phyloP scores from a whole-genome alignment of 2,113 vertebrate genomes.

The Erythrolamprus reginae region DNA sequence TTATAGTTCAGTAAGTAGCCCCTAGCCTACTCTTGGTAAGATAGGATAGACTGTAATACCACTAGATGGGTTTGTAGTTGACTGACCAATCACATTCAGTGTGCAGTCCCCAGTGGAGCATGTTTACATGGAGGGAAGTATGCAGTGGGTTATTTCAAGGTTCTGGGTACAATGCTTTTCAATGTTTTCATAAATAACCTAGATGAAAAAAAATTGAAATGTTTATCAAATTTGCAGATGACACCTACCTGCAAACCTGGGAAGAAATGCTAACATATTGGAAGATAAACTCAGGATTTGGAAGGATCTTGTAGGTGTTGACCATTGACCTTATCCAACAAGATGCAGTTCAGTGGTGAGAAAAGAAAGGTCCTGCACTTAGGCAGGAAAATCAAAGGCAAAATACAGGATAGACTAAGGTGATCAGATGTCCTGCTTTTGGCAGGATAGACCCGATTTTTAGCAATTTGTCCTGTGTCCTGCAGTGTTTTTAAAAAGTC shows the following conservation, averaged over 20 bases:
- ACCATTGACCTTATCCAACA: neutral
- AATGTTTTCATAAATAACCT: neutral
- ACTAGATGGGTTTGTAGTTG: neutral
- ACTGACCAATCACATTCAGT: neutral
- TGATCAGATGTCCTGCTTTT: too few relatives aligned
- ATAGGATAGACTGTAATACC: neutral
- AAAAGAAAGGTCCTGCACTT: neutral
- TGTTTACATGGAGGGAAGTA: neutral
- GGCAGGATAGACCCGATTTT: too few relatives aligned
- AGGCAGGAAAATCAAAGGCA: neutral
- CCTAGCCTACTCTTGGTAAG: neutral
- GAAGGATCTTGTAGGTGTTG: neutral
- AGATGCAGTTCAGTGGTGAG: neutral
- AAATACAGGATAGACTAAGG: neutral
- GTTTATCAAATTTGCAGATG: neutral
- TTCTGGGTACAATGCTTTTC: neutral
- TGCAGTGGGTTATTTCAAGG: neutral
- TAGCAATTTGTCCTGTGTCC: too few relatives aligned
- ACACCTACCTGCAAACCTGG: neutral
- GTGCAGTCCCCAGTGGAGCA: neutral
- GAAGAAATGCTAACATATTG: neutral
- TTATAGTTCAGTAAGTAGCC: too few relatives aligned
- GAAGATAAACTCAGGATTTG: neutral
- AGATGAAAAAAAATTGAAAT: neutral
- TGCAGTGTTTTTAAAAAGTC: too few relatives aligned